Evolutionary conservation across 2,797 vertebrate species (phyloP).

Genomic region (Eupleurogrammus muticus): DNA sequence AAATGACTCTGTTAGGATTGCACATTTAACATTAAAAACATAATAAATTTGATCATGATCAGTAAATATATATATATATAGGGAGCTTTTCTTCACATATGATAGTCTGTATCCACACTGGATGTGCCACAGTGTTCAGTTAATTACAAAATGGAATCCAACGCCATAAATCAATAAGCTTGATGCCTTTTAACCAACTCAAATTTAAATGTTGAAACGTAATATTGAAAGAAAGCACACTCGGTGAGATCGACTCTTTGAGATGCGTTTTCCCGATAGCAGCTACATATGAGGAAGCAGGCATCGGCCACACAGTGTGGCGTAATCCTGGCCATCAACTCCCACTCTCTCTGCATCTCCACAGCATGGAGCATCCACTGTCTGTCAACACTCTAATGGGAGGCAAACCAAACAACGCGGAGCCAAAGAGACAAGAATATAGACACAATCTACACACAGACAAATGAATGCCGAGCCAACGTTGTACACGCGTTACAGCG

Average conservation of each 20-base stretch:
- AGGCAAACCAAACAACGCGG: slow-evolving; percentile 73
- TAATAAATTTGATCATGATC: background rate
- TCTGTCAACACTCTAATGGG: slow-evolving; percentile 79
- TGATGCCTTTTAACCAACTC: background rate
- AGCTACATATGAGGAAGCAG: slow-evolving; percentile 56
- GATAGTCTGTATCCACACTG: background rate
- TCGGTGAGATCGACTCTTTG: slow-evolving; percentile 21
- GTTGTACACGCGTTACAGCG: slow-evolving; percentile 28
- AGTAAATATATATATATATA: background rate
- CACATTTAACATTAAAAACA: background rate
- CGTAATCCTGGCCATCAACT: slow-evolving; percentile 71
- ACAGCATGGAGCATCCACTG: slow-evolving; percentile 81
- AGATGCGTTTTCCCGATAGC: slow-evolving; percentile 26
- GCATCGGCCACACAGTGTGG: slow-evolving; percentile 58
- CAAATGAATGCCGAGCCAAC: slow-evolving; percentile 41
- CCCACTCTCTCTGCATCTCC: slow-evolving; percentile 76
- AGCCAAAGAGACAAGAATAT: slow-evolving; percentile 54
- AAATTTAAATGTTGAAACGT: background rate
- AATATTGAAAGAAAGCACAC: background rate
- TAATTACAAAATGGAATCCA: background rate
- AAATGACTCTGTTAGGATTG: background rate
- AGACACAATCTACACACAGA: slow-evolving; percentile 44
- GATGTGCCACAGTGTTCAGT: background rate
- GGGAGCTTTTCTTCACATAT: background rate
- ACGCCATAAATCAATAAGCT: background rate